phyloP scores from a whole-genome alignment of 2,888 invertebrate species.

The Apodemia mormo region DNA sequence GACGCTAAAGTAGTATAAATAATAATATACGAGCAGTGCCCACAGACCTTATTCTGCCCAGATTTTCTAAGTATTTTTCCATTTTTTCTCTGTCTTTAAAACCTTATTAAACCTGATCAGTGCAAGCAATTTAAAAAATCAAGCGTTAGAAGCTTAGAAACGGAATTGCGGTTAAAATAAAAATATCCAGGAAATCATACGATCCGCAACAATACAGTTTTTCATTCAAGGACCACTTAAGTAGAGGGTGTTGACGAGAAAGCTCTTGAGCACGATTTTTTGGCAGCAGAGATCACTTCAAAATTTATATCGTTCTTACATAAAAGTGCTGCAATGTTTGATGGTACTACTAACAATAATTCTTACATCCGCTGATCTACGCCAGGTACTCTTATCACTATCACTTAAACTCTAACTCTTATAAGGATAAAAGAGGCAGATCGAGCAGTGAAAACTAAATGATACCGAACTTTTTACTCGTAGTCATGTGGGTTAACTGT shows the following conservation, averaged over 20 bases:
- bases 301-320: conserved; percentile 30
- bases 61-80: too few relatives aligned
- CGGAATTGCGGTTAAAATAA: background rate
- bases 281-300: conserved; percentile 41
- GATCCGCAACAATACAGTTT: conserved; percentile 36
- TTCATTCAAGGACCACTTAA: conserved; percentile 24
- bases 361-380: background rate
- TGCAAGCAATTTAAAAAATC: background rate
- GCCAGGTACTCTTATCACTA: background rate
- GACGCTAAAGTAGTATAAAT: too few relatives aligned
- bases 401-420: background rate
- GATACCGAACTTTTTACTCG: too few relatives aligned
- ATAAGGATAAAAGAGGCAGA: background rate
- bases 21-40: too few relatives aligned
- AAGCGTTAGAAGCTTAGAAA: background rate
- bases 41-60: too few relatives aligned
- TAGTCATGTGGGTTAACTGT: too few relatives aligned
- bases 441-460: too few relatives aligned
- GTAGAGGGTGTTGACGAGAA: conserved; percentile 41
- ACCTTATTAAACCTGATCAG: background rate
- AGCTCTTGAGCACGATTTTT: conserved; percentile 58
- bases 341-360: conserved; percentile 28
- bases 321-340: conserved; percentile 29
- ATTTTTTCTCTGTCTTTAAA: background rate
- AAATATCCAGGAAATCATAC: conserved; percentile 1